Evolutionary conservation across 2,113 vertebrate species (phyloP).

Genomic region (Myotis lucifugus): DNA sequence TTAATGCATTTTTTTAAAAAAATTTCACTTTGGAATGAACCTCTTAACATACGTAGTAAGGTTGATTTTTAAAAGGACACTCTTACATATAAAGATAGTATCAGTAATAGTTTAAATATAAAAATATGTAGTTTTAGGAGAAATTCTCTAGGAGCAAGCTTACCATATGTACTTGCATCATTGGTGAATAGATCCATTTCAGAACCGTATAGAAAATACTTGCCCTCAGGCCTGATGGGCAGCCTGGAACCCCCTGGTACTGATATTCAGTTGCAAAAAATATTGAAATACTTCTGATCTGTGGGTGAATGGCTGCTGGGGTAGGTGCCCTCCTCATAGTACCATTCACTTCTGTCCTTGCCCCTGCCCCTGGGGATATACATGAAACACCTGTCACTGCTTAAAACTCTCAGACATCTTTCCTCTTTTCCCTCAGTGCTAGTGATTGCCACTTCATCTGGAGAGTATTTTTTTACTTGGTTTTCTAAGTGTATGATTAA

Average conservation of each 20-base stretch:
- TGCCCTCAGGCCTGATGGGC: background rate
- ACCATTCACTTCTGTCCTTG: no score
- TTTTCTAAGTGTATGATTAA: background rate
- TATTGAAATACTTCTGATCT: background rate
- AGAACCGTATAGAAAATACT: background rate
- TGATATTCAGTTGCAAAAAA: background rate
- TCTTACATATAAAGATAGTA: background rate
- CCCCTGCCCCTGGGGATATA: background rate
- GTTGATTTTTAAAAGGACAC: conserved; percentile 18
- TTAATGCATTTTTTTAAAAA: background rate
- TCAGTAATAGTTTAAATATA: background rate
- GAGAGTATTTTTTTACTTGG: background rate
- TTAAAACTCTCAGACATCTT: background rate
- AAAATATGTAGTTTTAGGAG: conserved; percentile 8
- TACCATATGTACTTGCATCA: background rate
- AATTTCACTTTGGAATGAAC: conserved; percentile 50
- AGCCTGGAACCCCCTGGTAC: background rate
- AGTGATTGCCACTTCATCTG: background rate
- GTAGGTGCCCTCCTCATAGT: background rate
- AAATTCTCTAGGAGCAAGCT: conserved; percentile 24
- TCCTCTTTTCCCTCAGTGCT: background rate
- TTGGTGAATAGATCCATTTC: background rate
- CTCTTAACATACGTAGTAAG: conserved; percentile 38
- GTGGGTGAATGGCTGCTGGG: background rate
- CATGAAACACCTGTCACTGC: background rate